Evolutionary conservation across 2,888 invertebrate genomes (phyloP), one percentile per base, ranked within the genome.

Genomic region (Esperia sulphurella): DNA sequence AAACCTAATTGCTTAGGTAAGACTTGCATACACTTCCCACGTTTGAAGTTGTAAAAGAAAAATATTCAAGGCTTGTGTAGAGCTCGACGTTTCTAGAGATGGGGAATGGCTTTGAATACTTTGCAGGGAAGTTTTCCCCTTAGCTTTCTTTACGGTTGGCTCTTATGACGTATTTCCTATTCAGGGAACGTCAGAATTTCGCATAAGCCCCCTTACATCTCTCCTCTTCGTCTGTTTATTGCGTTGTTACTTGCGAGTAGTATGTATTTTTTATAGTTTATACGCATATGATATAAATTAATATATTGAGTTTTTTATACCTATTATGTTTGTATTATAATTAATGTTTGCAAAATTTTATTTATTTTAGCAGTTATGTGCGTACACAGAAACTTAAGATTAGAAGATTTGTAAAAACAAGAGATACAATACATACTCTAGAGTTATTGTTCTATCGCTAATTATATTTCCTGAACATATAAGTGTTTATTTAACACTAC

Each of bases 361-460:
- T 21, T 21, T 3, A 21, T 21, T 21, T 21, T 21, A 2, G 2
- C 5, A 5, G 2, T 21, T 5, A 3, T 21, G 5, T 21, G 21
- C 21, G 21, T 21, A 21, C 2, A 21, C 21, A 21, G 5, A 21
- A 21, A 21, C 21, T 21, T 21, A 21, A 21, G 21, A 35, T n/a
- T n/a, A 33, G 38, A 43, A 37, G 29, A 41, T 41, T 48, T 54
- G 49, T 52, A 56, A 54, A 53, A 54, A 58, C 52, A 51, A 54
- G 54, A 59, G 49, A 55, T 65, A 70, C 66, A 71, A 73, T 72
- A 57, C 65, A 57, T 63, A 65, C 62, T 61, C 63, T 56, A 58
- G 35, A 55, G 58, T 55, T 67, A 73, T 75, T 75, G 75, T 75
- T 68, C 58, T 51, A 61, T 58, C 61, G 57, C 55, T 62, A 65